Base-by-base conservation (phyloP, 2,113 vertebrate species). In the Vidua chalybeata region DNA sequence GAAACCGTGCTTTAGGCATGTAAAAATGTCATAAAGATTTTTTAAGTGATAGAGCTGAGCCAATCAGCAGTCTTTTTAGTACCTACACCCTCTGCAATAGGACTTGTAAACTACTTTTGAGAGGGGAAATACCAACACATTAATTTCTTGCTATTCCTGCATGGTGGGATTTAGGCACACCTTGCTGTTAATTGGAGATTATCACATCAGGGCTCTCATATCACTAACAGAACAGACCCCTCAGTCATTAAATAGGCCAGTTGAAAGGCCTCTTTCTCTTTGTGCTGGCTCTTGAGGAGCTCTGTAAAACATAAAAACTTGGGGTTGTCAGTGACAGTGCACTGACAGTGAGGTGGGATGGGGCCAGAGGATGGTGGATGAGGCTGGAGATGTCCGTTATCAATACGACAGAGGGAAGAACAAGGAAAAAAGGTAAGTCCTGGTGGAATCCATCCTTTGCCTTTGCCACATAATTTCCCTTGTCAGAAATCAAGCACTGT, bases 121-220 rank as follows among this genome's bases (percentile, higher is more conserved):
- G 9, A 82, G 79, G 54, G 28, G 15, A 39, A 84, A 74, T 66
- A 20, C 0, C 11, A 72, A 13, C 0, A 2, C 39, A 45, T 24
- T 18, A 33, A 78, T 85, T 77, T 68, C 52, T 27, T 75, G 35
- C 23, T 30, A 22, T 51, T 45, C 14, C 35, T 69, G 17, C 61
- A 9, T 31, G 22, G 67, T 37, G 28, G 52, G 35, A 92, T 94
- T 96, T 93, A 49, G 90, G 52, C 35, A 13, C 28, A n/a, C 45
- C 31, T 94, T 93, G 23, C 30, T 83, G 49, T 80, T 89, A 91
- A 85, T 66, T 84, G 74, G 58, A 87, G 74, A 87, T 79, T 52
- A 81, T 77, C 77, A 77, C 52, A 78, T 86, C 59, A 84, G 80
- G 54, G 41, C 16, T 89, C 56, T 87, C 41, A 3, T 52, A 31